phyloP scores from a whole-genome alignment of 2,888 invertebrate genomes.

The Monopis laevigella region DNA sequence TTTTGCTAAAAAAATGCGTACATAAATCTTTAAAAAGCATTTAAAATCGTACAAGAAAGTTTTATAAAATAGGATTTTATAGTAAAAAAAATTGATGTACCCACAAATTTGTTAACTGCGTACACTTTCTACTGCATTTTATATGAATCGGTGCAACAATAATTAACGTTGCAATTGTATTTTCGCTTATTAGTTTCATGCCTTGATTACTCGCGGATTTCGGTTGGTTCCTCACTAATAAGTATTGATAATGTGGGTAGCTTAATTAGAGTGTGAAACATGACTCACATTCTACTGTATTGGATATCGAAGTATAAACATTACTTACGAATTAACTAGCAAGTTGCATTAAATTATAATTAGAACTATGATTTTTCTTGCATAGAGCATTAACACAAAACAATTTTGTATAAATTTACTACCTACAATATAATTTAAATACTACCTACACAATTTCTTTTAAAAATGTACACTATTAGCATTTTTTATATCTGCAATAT shows the following conservation, averaged over 20 bases:
- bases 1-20: slow-evolving; percentile 27
- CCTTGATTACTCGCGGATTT: slow-evolving; percentile 46
- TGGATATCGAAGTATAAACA: too few species aligned
- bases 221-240: slow-evolving; percentile 46
- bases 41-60: too few species aligned
- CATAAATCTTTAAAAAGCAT: neutral
- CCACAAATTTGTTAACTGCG: slow-evolving; percentile 27
- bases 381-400: too few species aligned
- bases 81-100: slow-evolving; percentile 37
- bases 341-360: too few species aligned
- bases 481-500: too few species aligned
- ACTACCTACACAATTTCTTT: too few species aligned
- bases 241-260: slow-evolving; percentile 57
- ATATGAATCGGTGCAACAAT: neutral
- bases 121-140: slow-evolving; percentile 9
- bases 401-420: too few species aligned
- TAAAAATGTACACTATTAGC: too few species aligned
- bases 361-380: too few species aligned
- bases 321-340: too few species aligned
- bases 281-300: slow-evolving; percentile 57
- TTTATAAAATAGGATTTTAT: too few species aligned
- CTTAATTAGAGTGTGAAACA: slow-evolving; percentile 63
- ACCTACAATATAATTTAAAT: too few species aligned
- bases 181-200: slow-evolving; percentile 54
- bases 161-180: slow-evolving; percentile 12